Evolutionary conservation across 64 coral and sea anemone genomes (phyloP).

Genomic region (Stichodactyla mertensii): DNA sequence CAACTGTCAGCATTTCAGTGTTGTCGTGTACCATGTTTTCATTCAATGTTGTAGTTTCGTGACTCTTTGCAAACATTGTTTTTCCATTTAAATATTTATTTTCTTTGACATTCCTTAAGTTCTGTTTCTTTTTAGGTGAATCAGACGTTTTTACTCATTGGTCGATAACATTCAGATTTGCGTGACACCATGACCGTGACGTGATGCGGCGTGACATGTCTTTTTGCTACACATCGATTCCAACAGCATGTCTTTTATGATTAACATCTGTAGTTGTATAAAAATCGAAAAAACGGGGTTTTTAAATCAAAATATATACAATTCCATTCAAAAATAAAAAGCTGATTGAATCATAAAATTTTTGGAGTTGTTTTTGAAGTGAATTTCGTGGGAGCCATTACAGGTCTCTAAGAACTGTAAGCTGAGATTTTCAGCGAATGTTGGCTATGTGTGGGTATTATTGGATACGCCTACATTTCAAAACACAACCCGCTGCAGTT

Average conservation of each 20-base stretch:
- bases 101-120: no score
- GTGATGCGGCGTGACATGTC: neutral
- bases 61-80: no score
- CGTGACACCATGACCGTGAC: constrained; percentile 1
- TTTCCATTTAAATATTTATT: no score
- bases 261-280: neutral
- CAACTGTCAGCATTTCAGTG: no score
- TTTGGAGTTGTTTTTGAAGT: neutral
- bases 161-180: neutral
- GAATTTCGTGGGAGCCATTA: neutral
- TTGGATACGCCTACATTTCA: neutral
- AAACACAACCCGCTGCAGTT: neutral
- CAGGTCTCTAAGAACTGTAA: neutral
- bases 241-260: neutral
- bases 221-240: neutral
- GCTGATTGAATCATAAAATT: neutral
- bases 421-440: neutral
- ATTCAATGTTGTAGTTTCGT: no score
- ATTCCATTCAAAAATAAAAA: neutral
- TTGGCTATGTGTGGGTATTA: neutral
- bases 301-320: neutral
- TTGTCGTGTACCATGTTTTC: no score
- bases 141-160: neutral
- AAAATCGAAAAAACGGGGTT: neutral
- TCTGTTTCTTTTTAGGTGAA: no score